Evolutionary conservation across 2,113 vertebrate genomes (phyloP).

Genomic region (Synchiropus splendidus): DNA sequence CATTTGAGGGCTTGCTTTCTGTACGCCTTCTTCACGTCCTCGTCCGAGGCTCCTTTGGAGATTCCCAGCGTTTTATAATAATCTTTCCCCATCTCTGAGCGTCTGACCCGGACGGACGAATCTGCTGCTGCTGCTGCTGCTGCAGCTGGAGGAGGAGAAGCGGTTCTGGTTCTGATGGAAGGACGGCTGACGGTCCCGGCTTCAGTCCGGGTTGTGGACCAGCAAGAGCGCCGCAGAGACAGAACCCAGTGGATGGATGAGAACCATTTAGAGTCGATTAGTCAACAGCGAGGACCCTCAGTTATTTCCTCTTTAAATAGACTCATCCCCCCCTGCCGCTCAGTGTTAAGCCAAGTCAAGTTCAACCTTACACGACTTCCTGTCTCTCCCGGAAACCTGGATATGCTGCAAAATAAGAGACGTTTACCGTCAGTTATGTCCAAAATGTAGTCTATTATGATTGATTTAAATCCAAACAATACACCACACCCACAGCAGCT

Average conservation of each 20-base stretch:
- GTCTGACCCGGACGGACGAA: neutral
- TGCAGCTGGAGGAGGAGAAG: neutral
- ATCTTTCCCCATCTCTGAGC: conserved; percentile 94
- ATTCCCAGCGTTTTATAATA: conserved; percentile 94
- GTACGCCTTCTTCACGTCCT: conserved; percentile 97
- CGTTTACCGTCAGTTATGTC: too few relatives aligned
- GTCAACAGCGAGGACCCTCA: conserved; percentile 37
- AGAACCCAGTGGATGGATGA: conserved; percentile 14
- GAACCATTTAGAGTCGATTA: conserved; percentile 43
- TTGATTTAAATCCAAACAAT: too few relatives aligned
- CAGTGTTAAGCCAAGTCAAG: conserved; percentile 23
- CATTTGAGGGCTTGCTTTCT: conserved; percentile 95
- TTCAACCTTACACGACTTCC: conserved; percentile 14
- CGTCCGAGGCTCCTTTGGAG: conserved; percentile 89
- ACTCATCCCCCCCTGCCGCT: conserved; percentile 37
- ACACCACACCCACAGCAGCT: too few relatives aligned
- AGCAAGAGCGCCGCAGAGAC: conserved; percentile 6
- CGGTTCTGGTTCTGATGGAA: conserved; percentile 2
- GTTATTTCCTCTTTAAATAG: conserved; percentile 64
- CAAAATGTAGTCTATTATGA: too few relatives aligned
- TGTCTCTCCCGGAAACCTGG: neutral
- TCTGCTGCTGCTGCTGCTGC: neutral
- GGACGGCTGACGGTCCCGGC: conserved; percentile 9
- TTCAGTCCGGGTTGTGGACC: conserved; percentile 14
- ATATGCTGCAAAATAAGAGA: too few relatives aligned